Conservation (phyloP, 2,888 invertebrate genomes). For the Cryptus viduatorius region DNA sequence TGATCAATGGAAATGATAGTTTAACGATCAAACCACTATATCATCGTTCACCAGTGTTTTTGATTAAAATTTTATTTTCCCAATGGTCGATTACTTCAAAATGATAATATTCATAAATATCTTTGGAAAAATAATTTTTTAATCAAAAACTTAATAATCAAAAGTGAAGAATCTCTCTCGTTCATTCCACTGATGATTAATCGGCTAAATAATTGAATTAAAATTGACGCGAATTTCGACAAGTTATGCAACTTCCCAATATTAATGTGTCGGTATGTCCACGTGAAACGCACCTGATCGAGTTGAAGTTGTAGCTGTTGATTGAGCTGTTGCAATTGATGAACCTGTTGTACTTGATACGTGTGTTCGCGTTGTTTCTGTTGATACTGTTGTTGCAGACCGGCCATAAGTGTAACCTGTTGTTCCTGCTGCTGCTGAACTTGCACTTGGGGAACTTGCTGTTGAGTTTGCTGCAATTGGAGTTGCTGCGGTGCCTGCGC, state of each 20-base stretch:
- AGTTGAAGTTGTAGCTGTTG: constrained; percentile 83
- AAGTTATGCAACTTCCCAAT: neutral
- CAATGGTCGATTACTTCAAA: neutral
- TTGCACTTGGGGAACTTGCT: constrained; percentile 43
- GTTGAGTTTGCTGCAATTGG: constrained; percentile 61
- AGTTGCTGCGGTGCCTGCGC: constrained; percentile 43
- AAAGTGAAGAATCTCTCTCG: no score
- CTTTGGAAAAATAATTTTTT: no score
- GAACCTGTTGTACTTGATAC: constrained; percentile 82
- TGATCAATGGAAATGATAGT: neutral
- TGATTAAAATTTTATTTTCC: neutral
- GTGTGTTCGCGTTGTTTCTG: constrained; percentile 81
- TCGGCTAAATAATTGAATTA: neutral
- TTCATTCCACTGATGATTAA: no score
- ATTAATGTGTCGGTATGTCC: neutral
- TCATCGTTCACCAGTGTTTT: neutral
- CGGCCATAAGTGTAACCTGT: constrained; percentile 80
- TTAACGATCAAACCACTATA: neutral
- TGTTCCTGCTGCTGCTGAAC: constrained; percentile 80
- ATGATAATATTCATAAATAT: no score
- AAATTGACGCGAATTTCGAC: neutral
- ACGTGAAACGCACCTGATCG: constrained; percentile 76
- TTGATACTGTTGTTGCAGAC: constrained; percentile 81
- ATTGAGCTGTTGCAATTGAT: constrained; percentile 83
- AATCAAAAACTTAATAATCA: no score